Percentiles rank a stretch among this genome's conserved stretches.
These are phyloP conservation scores for Empidonax alnorum DNA, from an alignment of 2,113 vertebrate species.

Conservation along the genomic window DNA sequence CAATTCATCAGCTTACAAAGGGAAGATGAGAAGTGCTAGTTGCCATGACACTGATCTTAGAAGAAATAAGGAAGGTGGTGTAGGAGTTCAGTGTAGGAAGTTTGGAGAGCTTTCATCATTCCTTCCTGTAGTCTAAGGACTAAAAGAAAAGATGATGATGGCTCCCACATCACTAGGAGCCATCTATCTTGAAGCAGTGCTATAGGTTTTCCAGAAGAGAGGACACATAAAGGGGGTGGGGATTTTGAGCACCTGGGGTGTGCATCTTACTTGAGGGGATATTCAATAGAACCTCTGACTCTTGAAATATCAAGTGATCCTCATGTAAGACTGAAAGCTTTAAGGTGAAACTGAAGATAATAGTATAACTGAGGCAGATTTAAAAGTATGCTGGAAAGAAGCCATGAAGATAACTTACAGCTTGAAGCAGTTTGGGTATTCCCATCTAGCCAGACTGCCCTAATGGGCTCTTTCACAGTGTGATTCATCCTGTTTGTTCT, in stretches of 20 bases:
- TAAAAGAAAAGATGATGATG: not conserved
- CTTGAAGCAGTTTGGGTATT: not conserved
- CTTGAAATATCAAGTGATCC: not conserved
- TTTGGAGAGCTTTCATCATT: slow-evolving; percentile 32
- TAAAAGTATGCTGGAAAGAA: not conserved
- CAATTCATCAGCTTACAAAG: not conserved
- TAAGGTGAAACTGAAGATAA: not conserved
- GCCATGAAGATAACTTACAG: not conserved
- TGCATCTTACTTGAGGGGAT: not conserved
- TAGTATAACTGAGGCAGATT: not conserved
- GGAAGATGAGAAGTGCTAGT: slow-evolving; percentile 19
- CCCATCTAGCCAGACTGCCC: not conserved
- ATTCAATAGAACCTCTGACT: not conserved
- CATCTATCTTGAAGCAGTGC: not conserved
- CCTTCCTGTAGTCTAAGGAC: not conserved
- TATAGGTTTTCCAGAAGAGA: not conserved
- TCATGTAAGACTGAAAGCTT: not conserved
- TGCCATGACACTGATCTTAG: slow-evolving; percentile 43
- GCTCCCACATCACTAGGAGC: not conserved
- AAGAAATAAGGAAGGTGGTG: slow-evolving; percentile 37
- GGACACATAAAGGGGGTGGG: not conserved
- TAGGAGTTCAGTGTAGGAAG: slow-evolving; percentile 61
- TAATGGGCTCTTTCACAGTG: not conserved
- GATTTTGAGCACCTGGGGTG: not conserved
- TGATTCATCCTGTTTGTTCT: not conserved